Evolutionary conservation across 2,797 vertebrate species (phyloP).

Genomic region (Crypturellus tataupa): DNA sequence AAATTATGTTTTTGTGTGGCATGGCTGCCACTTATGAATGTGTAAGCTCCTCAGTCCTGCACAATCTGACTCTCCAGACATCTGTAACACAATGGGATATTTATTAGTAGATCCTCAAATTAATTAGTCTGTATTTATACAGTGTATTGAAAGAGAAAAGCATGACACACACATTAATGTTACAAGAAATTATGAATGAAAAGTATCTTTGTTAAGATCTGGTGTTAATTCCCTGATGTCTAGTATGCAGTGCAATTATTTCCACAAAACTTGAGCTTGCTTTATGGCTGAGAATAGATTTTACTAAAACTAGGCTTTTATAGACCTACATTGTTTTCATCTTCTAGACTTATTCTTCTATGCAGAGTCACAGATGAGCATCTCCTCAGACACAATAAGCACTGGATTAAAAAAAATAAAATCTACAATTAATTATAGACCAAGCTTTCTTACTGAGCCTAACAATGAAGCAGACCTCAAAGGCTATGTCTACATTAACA

Average conservation of each 20-base stretch:
- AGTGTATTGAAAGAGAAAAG: conserved; percentile 10
- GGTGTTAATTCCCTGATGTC: neutral
- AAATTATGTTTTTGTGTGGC: neutral
- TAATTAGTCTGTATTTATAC: neutral
- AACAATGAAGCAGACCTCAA: neutral
- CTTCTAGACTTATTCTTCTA: neutral
- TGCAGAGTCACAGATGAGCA: neutral
- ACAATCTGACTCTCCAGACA: neutral
- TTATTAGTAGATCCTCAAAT: neutral
- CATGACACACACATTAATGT: neutral
- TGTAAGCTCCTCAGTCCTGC: neutral
- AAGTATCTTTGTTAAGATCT: neutral
- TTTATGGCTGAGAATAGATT: neutral
- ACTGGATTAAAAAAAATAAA: neutral
- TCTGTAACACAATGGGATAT: neutral
- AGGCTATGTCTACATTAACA: neutral
- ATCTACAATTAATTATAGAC: neutral
- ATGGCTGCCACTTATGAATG: neutral
- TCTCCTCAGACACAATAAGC: neutral
- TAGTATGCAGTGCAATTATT: neutral
- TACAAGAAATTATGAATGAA: neutral
- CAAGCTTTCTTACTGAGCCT: neutral
- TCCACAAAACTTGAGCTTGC: neutral
- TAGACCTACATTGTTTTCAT: neutral
- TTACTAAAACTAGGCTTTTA: neutral